These are phyloP conservation scores for Pasiphila rectangulata DNA, from an alignment of 2,888 invertebrate species.

Conservation along the genomic window DNA sequence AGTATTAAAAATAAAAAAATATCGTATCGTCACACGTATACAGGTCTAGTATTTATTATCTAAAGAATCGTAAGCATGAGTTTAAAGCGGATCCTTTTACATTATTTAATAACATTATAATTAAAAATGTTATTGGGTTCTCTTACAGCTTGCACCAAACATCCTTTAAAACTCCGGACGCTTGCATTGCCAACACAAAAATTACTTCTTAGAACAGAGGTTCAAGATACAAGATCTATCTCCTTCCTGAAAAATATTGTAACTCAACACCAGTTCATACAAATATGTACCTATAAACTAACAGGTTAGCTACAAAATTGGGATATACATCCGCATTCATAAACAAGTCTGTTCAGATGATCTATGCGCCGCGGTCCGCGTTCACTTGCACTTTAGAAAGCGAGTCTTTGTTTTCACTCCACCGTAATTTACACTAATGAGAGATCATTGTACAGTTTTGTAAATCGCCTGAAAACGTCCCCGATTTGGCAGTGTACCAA, in stretches of 20 bases:
- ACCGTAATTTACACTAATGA: conserved; percentile 69
- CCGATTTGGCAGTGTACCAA: conserved; percentile 57
- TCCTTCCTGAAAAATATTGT: conserved; percentile 46
- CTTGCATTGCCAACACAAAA: conserved; percentile 67
- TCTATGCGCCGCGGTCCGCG: conserved; percentile 50
- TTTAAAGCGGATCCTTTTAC: too few species aligned
- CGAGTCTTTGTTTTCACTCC: conserved; percentile 74
- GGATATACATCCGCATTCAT: conserved; percentile 58
- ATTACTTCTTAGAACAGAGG: conserved; percentile 66
- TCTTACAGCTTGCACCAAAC: conserved; percentile 48
- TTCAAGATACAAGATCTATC: conserved; percentile 77
- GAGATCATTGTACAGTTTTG: conserved; percentile 70
- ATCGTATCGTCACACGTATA: too few species aligned
- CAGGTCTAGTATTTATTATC: too few species aligned
- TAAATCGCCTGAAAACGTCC: conserved; percentile 53
- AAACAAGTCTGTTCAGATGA: conserved; percentile 52
- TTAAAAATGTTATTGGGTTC: too few species aligned
- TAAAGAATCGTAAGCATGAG: too few species aligned
- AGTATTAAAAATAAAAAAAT: too few species aligned
- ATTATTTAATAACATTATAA: too few species aligned
- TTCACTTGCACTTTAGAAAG: conserved; percentile 72
- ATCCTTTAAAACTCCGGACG: conserved; percentile 61
- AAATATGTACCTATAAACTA: not conserved
- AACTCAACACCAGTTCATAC: not conserved
- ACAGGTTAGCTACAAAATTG: not conserved